These are phyloP conservation scores for Myathropa florea DNA, from an alignment of 2,888 invertebrate genomes.

Conservation along the genomic window DNA sequence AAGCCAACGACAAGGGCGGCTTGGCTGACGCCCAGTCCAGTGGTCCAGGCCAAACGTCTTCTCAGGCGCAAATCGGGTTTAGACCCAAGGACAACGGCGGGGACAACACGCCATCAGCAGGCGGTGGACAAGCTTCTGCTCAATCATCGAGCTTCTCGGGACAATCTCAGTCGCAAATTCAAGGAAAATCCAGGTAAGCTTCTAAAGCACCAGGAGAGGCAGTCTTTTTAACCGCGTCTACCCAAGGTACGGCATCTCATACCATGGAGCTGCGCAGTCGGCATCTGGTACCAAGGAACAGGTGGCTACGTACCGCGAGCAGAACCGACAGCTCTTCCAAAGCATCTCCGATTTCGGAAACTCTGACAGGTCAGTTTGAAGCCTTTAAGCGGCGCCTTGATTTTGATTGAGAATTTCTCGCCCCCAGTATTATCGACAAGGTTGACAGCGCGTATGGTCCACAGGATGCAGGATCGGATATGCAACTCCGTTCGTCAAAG, in stretches of 20 bases:
- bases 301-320: slow-evolving; percentile 84
- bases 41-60: slow-evolving; percentile 91
- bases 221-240: not conserved
- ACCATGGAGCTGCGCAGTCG: slow-evolving; percentile 91
- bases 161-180: slow-evolving; percentile 91
- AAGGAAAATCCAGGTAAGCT: slow-evolving; percentile 85
- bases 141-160: slow-evolving; percentile 89
- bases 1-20: slow-evolving; percentile 90
- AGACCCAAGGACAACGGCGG: slow-evolving; percentile 85
- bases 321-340: slow-evolving; percentile 85
- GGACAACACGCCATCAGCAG: slow-evolving; percentile 83
- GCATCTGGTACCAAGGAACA: slow-evolving; percentile 87
- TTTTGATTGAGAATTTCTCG: not conserved
- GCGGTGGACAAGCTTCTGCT: slow-evolving; percentile 89
- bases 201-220: not conserved
- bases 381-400: not conserved
- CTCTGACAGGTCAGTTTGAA: slow-evolving; percentile 75
- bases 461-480: slow-evolving; percentile 72
- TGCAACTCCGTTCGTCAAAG: slow-evolving; percentile 77
- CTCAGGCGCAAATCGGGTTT: slow-evolving; percentile 94
- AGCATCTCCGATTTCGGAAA: slow-evolving; percentile 82
- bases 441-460: slow-evolving; percentile 77
- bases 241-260: slow-evolving; percentile 86
- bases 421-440: slow-evolving; percentile 78
- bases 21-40: slow-evolving; percentile 93